These are phyloP conservation scores for Nematopogon swammerdamellus DNA, from an alignment of 2,888 invertebrate genomes.

Conservation along the genomic window DNA sequence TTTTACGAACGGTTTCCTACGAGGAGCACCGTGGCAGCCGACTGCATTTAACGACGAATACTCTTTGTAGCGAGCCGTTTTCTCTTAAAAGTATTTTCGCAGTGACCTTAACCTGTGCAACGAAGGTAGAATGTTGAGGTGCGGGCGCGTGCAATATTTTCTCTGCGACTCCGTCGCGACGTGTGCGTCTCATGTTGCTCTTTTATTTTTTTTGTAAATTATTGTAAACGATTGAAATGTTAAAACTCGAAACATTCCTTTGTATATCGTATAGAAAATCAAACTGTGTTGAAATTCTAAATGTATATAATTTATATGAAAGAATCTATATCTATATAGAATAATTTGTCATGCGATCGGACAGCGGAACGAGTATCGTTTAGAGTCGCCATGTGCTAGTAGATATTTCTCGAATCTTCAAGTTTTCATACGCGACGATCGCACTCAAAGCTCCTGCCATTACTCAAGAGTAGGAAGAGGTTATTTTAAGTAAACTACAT, in stretches of 20 bases:
- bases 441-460: no score
- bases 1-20: neutral
- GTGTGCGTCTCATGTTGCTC: neutral
- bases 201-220: neutral
- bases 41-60: neutral
- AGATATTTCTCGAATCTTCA: no score
- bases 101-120: neutral
- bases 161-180: neutral
- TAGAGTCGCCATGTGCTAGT: no score
- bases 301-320: neutral
- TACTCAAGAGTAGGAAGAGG: no score
- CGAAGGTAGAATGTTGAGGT: neutral
- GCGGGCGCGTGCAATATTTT: neutral
- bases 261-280: neutral
- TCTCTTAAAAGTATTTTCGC: neutral
- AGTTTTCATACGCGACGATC: no score
- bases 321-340: neutral
- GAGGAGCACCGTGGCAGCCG: neutral
- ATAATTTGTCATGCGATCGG: no score
- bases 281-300: neutral
- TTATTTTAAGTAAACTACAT: neutral
- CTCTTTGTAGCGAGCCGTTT: neutral
- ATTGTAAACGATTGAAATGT: neutral
- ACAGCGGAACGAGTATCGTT: no score
- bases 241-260: neutral